Evolutionary conservation across 2,888 invertebrate genomes (phyloP), one percentile per base, ranked within the genome.

Genomic region (Eupithecia insigniata): DNA sequence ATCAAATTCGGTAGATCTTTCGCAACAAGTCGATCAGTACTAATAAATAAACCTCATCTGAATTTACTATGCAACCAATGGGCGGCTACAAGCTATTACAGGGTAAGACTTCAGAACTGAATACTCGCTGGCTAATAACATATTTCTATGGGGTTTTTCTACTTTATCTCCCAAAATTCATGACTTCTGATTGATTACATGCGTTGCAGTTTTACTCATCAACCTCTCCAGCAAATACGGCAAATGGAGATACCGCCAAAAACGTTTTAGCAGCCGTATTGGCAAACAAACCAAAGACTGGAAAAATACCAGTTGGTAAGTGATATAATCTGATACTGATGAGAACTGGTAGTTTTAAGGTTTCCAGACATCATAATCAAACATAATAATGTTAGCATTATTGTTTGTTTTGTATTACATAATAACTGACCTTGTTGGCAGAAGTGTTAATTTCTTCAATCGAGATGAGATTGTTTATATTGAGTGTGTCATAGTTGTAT

Each of bases 241-340:
- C 84, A 69, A 85, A 87, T 14, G 73, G 85, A 36, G 92, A 94
- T 79, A 74, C 92, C 5, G 93, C 94, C n/a, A 92, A 92, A 87
- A 92, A 94, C 89, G 92, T 94, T 61, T 84, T 94, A 81, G 93
- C 94, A 68, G 93, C 93, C 10, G 93, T 94, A 75, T 87, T 94
- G 82, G 89, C 92, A 80, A 94, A 94, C 85, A 93, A 90, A 85
- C 92, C 93, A 5, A 94, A 94, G 86, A 90, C 89, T 78, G 92
- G 93, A 61, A 93, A 93, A 90, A 93, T 93, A 80, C 94, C 94
- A 82, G 90, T 92, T 85, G 94, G 94, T 94, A 88, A 90, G 94
- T 82, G 36, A 61, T 67, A 60, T 51, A 22, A 28, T 26, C 62
- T 34, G 36, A 32, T 66, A 32, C 34, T 55, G 12, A 51, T 22